phyloP scores from a whole-genome alignment of 2,888 invertebrate genomes.

The Griposia aprilina region DNA sequence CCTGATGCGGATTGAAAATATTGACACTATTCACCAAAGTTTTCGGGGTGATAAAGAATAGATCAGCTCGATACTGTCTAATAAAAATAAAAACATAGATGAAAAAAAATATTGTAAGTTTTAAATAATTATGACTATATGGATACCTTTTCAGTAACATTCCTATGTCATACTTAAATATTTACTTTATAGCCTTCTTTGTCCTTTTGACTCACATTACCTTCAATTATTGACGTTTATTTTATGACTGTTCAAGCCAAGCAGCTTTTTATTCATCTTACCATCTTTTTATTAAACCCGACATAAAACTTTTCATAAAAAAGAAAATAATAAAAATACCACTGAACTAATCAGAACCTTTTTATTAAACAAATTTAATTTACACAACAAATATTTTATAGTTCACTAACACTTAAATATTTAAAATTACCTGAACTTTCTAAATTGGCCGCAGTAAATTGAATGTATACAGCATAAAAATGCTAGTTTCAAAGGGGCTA shows the following conservation, averaged over 20 bases:
- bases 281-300: slow-evolving; percentile 24
- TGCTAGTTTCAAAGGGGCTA: slow-evolving; percentile 38
- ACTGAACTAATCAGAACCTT: slow-evolving; percentile 41
- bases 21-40: neutral
- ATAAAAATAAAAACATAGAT: no score
- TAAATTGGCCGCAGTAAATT: slow-evolving; percentile 48
- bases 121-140: neutral
- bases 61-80: no score
- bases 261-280: slow-evolving; percentile 28
- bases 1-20: neutral
- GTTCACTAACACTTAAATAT: slow-evolving; percentile 35
- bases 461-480: slow-evolving; percentile 58
- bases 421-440: slow-evolving; percentile 49
- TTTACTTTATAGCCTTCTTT: slow-evolving; percentile 11
- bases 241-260: slow-evolving; percentile 25
- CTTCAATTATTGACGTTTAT: slow-evolving; percentile 36
- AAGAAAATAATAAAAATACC: slow-evolving; percentile 54
- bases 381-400: slow-evolving; percentile 42
- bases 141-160: neutral
- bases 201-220: slow-evolving; percentile 27
- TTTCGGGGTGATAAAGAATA: no score
- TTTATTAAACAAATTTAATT: slow-evolving; percentile 51
- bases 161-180: neutral
- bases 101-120: no score
- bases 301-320: slow-evolving; percentile 30